These are phyloP conservation scores for Eucera pruinosa DNA, from an alignment of 2,888 invertebrate genomes.

Conservation along the genomic window DNA sequence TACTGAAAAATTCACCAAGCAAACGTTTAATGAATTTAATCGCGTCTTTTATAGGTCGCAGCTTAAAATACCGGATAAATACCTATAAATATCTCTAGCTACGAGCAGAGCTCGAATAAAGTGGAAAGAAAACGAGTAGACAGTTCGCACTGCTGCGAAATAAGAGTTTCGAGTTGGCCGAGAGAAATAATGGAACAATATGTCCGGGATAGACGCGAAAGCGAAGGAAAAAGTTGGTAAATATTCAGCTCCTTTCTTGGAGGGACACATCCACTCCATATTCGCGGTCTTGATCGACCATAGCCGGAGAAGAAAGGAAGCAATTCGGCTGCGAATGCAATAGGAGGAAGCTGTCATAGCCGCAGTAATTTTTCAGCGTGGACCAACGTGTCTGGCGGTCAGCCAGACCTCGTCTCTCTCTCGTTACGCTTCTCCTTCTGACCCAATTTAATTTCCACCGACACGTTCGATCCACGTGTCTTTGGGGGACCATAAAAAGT, in stretches of 20 bases:
- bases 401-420: constrained; percentile 20
- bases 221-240: constrained; percentile 64
- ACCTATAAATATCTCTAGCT: no score
- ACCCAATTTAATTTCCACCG: constrained; percentile 47
- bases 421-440: constrained; percentile 35
- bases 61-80: no score
- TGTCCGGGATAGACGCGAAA: constrained; percentile 29
- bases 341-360: constrained; percentile 53
- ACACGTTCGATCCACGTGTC: constrained; percentile 14
- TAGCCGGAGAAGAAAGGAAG: constrained; percentile 24
- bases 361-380: constrained; percentile 40
- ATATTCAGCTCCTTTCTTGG: constrained; percentile 68
- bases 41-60: neutral
- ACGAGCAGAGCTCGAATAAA: neutral
- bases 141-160: neutral
- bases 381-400: constrained; percentile 33
- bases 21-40: neutral
- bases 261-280: constrained; percentile 33
- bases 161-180: neutral
- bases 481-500: neutral
- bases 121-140: neutral
- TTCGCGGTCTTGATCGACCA: constrained; percentile 69
- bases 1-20: no score
- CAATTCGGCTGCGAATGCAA: constrained; percentile 18
- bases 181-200: constrained; percentile 65